Base-by-base conservation (phyloP, 1,140 invertebrate species). In the Lordiphosa stackelbergi region DNA sequence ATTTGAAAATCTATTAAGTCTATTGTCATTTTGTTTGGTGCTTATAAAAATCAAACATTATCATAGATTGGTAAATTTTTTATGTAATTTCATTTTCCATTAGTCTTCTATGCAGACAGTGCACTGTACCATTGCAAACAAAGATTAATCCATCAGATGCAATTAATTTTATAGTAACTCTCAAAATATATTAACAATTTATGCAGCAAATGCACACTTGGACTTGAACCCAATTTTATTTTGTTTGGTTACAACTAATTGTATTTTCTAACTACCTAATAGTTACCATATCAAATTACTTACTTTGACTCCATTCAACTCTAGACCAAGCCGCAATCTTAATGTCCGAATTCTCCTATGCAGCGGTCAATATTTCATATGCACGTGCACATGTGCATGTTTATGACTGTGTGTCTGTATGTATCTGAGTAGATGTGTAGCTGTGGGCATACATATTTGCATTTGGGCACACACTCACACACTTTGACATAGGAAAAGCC, bases 291-390 rank as follows among this genome's bases (percentile, higher is more conserved):
- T 41, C 38, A 46, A 46, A 46, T 22, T 13, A 46, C 24, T 22
- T 13, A 46, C 24, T 34, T 46, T 7, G 24, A 46, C 24, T 46
- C 11, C 43, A 46, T 46, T 46, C n/a, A 59, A 41, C 35, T 64
- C 12, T 8, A 57, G 53, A 35, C 45, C 46, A 35, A 12, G 53
- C 61, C 64, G 37, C 64, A 66, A 66, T 41, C 64, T 47, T 59
- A 58, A 57, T 66, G 57, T 64, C 41, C 73, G 28, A 77, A 61
- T 62, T 77, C 54, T 70, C 45, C 41, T 51, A 59, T 75, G 66
- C 68, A 68, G 66, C 43, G 71, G 66, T 70, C 75, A 74, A 77
- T 79, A 79, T 74, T 79, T 79, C 71, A 81, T 81, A 77, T 78
- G 69, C 69, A 69, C 69, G 54, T 74, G 71, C 53, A 36, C 40